Evolutionary conservation across 2,888 invertebrate genomes (phyloP), one percentile per base, ranked within the genome.

Genomic region (Euplexia lucipara): DNA sequence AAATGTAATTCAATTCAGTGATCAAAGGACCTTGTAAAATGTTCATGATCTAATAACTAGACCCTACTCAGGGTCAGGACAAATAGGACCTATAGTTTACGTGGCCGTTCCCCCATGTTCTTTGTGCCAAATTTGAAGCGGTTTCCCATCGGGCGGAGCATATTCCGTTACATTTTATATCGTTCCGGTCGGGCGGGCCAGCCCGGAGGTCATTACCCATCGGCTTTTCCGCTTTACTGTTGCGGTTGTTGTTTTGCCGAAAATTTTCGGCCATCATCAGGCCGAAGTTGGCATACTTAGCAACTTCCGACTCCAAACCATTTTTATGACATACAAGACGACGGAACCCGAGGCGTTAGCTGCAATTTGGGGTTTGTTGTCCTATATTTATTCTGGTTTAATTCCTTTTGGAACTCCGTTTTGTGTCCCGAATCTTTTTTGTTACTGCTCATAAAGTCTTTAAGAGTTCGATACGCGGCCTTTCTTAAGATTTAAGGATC

Each of bases 121-220:
- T 71, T 59, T 54, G 67, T 56, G 51, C 41, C 52, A 67, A 75
- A 75, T 67, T 68, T 71, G 48, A 70, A 77, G 73, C 69, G 73
- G 68, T 77, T 70, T 61, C 52, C 70, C 78, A 75, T 81, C 78
- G 72, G 69, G 60, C 42, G 66, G 60, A 75, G 67, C 77, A 81
- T 81, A 79, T 81, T 83, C 80, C 76, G 82, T 78, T 70, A 81
- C 82, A 73, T 79, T 83, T 83, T 82, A 84, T 77, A 77, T 61
- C 75, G 72, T 79, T 83, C 85, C 86, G 82, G 83, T 79, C 69
- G 76, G 71, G 66, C 75, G 74, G 45, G 35, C 72, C 76, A 76
- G 75, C 57, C 76, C 82, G 79, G 80, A 82, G 81, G 81, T 83
- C 85, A 77, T 86, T 83, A 85, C 76, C 79, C 81, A 78, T 74